Base-by-base conservation (phyloP, 2,888 invertebrate species). In the Gasteruption jaculator region DNA sequence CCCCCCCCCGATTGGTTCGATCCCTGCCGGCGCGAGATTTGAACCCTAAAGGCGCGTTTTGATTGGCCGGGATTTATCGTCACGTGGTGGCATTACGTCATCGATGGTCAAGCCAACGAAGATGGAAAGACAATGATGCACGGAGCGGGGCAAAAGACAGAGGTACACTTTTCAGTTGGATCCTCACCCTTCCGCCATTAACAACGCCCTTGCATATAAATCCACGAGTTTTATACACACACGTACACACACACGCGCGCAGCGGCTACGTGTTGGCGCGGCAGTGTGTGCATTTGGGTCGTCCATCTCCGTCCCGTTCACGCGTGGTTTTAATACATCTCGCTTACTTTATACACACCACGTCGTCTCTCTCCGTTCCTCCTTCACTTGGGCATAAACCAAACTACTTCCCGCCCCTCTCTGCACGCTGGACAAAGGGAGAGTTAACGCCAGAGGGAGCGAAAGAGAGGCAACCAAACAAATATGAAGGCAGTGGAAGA, bases 181-280 rank as follows among this genome's bases (percentile, higher is more conserved):
- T 49, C 53, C 54, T 41, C 50, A n/a, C 53, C 60, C 64, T 62
- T 57, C 58, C 59, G 56, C 65, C 65, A 67, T 68, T 68, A 70
- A 68, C 68, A 69, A 69, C 70, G 70, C 70, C 70, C 69, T 70
- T 67, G 69, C 70, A 64, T 67, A 70, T 70, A 69, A 70, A 70
- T 70, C 65, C 66, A 48, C 53, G 54, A n/a, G n/a, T 53, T 55
- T 55, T 53, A 49, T 58, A 49, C 54, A 53, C 56, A 60, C 56
- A 55, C 54, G 54, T 57, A 60, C 56, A 55, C 47, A 41, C 29
- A 22, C 33, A 37, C 27, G 38, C 35, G 40, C 35, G 33, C 22
- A 26, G 11, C 29, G 41, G 29, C 35, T 10, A 15, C 24, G 31
- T 35, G 29, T 40, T 36, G 40, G 48, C 25, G 42, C 41, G 22